phyloP scores from a whole-genome alignment of 2,797 vertebrate species.

The Catamblyrhynchus diadema region DNA sequence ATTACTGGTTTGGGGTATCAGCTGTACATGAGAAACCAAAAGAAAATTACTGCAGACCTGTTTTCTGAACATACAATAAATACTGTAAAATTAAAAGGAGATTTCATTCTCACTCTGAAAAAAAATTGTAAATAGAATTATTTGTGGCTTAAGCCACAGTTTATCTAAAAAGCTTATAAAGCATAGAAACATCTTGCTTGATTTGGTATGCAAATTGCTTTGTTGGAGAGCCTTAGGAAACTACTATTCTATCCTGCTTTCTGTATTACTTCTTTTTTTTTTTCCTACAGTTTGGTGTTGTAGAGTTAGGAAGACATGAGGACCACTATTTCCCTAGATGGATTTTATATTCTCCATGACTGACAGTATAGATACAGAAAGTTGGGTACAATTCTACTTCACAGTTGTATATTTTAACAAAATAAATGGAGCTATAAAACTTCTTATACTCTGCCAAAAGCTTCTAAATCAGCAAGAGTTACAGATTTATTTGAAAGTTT shows the following conservation, averaged over 20 bases:
- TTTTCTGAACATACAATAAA: neutral
- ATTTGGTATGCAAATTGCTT: neutral
- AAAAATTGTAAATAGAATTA: neutral
- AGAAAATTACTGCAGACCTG: neutral
- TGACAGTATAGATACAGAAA: neutral
- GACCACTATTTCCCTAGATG: neutral
- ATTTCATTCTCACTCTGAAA: neutral
- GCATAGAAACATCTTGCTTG: neutral
- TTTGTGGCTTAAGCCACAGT: neutral
- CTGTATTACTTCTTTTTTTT: neutral
- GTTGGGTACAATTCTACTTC: neutral
- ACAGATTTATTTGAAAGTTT: neutral
- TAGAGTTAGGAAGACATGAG: neutral
- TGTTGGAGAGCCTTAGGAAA: neutral
- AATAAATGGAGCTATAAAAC: neutral
- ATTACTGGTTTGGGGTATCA: neutral
- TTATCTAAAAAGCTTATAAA: neutral
- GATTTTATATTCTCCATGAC: neutral
- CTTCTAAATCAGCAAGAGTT: neutral
- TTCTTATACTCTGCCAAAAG: neutral
- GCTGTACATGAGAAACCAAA: neutral
- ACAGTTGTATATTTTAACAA: neutral
- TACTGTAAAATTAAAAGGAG: neutral
- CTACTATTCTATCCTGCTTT: neutral
- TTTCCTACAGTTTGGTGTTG: neutral